phyloP scores from a whole-genome alignment of 2,113 vertebrate species.

The Chaetodon auriga region DNA sequence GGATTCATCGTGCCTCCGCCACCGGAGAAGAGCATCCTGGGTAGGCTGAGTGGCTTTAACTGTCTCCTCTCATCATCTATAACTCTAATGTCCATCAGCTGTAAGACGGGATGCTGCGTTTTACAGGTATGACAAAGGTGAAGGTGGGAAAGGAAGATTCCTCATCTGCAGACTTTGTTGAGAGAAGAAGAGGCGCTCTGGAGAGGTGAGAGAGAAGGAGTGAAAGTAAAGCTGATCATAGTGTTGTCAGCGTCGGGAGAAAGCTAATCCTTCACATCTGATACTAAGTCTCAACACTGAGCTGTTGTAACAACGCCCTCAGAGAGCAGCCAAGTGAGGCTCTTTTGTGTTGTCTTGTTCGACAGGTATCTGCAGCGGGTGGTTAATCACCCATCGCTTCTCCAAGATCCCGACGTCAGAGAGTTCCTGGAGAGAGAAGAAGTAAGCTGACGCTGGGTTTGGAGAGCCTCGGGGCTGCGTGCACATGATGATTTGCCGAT shows the following conservation, averaged over 20 bases:
- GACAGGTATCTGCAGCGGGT: constrained; percentile 93
- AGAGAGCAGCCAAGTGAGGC: background rate
- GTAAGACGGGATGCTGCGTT: constrained; percentile 12
- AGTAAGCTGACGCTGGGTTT: constrained; percentile 72
- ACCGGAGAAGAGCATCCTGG: constrained; percentile 96
- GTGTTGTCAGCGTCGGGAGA: too few relatives aligned
- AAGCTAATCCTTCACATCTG: background rate
- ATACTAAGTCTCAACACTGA: background rate
- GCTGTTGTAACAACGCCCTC: too few relatives aligned
- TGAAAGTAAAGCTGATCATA: background rate
- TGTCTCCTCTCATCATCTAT: background rate
- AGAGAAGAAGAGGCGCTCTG: constrained; percentile 93
- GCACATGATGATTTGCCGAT: background rate
- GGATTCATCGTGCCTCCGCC: constrained; percentile 96
- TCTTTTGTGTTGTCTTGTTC: background rate
- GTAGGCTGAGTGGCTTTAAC: constrained; percentile 74
- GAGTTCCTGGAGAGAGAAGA: constrained; percentile 99
- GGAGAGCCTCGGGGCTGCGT: background rate
- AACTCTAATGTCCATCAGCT: background rate
- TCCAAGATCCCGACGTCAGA: constrained; percentile 95
- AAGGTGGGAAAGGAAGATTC: constrained; percentile 99
- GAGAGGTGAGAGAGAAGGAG: constrained; percentile 87
- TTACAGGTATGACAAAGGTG: constrained; percentile 97
- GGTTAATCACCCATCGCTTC: constrained; percentile 92
- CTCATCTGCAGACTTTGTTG: constrained; percentile 95